Evolutionary conservation across 2,797 vertebrate genomes (phyloP), one percentile per base, ranked within the genome.

Genomic region (Onychomys leucogaster): DNA sequence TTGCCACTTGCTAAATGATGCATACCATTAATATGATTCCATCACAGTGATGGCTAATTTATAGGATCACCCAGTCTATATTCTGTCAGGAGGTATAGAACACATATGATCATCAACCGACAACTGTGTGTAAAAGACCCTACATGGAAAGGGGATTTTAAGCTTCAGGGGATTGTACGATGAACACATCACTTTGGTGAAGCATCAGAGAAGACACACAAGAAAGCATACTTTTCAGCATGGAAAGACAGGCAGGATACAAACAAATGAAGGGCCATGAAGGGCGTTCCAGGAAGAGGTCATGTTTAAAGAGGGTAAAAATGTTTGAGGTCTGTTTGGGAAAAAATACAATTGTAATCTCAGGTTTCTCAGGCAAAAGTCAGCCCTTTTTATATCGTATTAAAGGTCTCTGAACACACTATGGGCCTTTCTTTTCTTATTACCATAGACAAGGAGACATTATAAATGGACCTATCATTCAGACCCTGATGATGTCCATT

Each of bases 301-400:
- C 46, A 93, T 19, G 19, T 23, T 61, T 73, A 63, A 37, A 86
- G 37, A 89, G 55, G 21, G 52, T 23, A 84, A 49, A 93, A 63
- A 59, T 57, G 21, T 34, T n/a, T 81, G 27, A 81, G 71, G 2
- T 43, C 29, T 37, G 19, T 23, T 29, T 86, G 78, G 52, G 55
- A 83, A 92, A 57, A 83, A 13, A 78, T 55, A 86, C 19, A 25
- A 25, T 32, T 29, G 78, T 76, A 93, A 95, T 67, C 71, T 89
- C 34, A 52, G 32, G 61, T 90, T 94, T 93, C 73, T 77, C 67
- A 67, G 12, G 57, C 65, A 82, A 91, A 52, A 4, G 34, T 4
- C 34, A 82, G 4, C 78, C 85, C 29, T 43, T 83, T 95, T 55
- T 25, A 65, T 63, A 34, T 27, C 16, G 32, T 65, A 1, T 55